phyloP scores from a whole-genome alignment of 2,888 invertebrate species.

The Drosophila borborema region DNA sequence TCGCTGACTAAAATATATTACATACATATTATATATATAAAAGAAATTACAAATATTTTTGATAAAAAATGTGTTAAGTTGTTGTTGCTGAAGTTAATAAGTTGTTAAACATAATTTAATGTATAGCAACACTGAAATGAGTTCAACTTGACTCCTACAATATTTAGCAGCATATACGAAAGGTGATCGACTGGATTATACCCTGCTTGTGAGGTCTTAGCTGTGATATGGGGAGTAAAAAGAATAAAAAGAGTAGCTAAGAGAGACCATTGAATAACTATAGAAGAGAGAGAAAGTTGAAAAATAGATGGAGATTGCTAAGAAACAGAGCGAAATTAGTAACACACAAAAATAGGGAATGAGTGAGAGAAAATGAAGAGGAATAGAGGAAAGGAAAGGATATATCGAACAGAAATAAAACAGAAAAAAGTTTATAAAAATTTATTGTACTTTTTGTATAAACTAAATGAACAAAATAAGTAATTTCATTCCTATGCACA shows the following conservation, averaged over 20 bases:
- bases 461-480: too few relatives aligned
- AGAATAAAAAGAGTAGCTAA: not conserved
- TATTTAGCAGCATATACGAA: not conserved
- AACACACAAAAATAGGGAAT: too few relatives aligned
- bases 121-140: constrained; percentile 35
- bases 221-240: too few relatives aligned
- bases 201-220: not conserved
- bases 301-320: too few relatives aligned
- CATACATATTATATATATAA: not conserved
- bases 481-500: too few relatives aligned
- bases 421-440: too few relatives aligned
- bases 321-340: too few relatives aligned
- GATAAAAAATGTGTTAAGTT: constrained; percentile 15
- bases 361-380: too few relatives aligned
- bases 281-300: not conserved
- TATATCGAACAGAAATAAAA: too few relatives aligned
- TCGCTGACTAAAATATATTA: constrained; percentile 44
- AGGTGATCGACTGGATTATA: constrained; percentile 8
- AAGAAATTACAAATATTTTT: constrained; percentile 3
- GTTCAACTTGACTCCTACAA: constrained; percentile 29
- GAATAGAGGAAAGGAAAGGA: too few relatives aligned
- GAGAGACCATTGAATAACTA: not conserved
- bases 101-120: constrained; percentile 55
- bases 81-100: constrained; percentile 40
- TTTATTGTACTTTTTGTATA: too few relatives aligned